phyloP scores from a whole-genome alignment of 2,888 invertebrate genomes.

The Tethea ocularis region DNA sequence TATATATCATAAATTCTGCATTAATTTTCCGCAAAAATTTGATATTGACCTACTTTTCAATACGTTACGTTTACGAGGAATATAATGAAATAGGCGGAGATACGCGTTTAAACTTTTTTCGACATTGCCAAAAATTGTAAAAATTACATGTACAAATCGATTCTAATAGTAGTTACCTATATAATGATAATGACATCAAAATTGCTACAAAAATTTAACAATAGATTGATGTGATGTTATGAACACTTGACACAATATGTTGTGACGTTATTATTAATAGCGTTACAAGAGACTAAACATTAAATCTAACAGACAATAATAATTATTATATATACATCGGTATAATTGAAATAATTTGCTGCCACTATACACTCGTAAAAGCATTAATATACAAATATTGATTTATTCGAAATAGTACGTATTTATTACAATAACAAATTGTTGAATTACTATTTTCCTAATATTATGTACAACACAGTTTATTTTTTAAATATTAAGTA shows the following conservation, averaged over 20 bases:
- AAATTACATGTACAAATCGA: neutral
- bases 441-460: conserved; percentile 18
- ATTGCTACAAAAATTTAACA: conserved; percentile 8
- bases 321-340: conserved; percentile 23
- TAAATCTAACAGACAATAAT: conserved; percentile 19
- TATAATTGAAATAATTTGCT: conserved; percentile 19
- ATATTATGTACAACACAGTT: conserved; percentile 29
- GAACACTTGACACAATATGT: no score
- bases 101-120: neutral
- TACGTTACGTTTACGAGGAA: neutral
- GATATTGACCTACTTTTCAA: neutral
- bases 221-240: conserved; percentile 26
- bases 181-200: neutral
- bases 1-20: neutral
- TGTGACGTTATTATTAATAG: conserved; percentile 22
- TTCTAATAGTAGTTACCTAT: neutral
- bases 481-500: neutral
- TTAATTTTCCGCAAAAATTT: neutral
- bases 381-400: conserved; percentile 26
- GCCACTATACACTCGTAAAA: conserved; percentile 18
- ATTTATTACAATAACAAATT: conserved; percentile 14
- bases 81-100: neutral
- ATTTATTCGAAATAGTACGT: conserved; percentile 25
- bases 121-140: neutral
- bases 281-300: conserved; percentile 24